Evolutionary conservation across 2,797 vertebrate species (phyloP), one percentile per base, ranked within the genome.

Genomic region (Lithobates sylvaticus): DNA sequence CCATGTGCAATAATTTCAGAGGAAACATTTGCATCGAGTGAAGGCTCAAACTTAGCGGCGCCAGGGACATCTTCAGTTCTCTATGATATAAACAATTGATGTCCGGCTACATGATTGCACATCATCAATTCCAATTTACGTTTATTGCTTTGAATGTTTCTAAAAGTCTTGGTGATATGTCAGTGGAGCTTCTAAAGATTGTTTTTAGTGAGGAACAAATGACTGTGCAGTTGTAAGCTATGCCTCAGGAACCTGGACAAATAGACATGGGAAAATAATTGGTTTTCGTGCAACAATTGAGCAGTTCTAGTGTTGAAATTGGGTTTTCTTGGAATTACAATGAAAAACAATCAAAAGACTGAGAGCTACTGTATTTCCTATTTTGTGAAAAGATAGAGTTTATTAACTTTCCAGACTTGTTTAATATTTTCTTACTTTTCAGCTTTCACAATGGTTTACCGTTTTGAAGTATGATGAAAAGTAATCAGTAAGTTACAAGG

Each of bases 121-220:
- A 69, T 75, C 81, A 87, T 87, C 86, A 84, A 76, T 87, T 87
- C 71, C 61, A 87, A 76, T 87, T 87, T 84, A 42, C 39, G n/a
- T 87, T 87, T 84, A 80, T 84, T 84, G 64, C 58, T 84, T 84
- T 76, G 76, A 68, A 87, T 74, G 71, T 80, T 80, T 79, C 44
- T n/a, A 79, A 84, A 84, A 76, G 64, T 80, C 64, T 47, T 47
- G 50, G 76, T 58, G 58, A 69, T 80, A 80, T 84, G 64, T 87
- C 86, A 74, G 29, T 29, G 10, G n/a, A 84, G 50, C 65, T 68
- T 84, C 76, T 79, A 75, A 83, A 79, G 86, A 84, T 87, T 87
- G 76, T 80, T 84, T 67, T 84, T 79, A 87, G 76, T n/a, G 61
- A 84, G 61, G 44, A 80, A 75, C 32, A 76, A 87, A 84, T 84